Conservation (phyloP, 2,797 vertebrate genomes). For the Cynopterus sphinx region DNA sequence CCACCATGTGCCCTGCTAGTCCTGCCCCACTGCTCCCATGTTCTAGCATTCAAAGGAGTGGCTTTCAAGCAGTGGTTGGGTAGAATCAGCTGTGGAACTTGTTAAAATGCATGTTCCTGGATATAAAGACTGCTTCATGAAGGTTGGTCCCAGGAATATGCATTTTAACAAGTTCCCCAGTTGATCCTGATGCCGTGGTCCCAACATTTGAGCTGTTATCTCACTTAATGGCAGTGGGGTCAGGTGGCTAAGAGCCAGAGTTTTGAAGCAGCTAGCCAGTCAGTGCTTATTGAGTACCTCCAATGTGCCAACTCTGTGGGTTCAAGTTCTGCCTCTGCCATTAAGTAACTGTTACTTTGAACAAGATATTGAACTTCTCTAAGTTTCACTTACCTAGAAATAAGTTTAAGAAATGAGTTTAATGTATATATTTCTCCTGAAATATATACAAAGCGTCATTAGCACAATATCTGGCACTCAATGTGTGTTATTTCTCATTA, state of each 20-base stretch:
- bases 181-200: not conserved
- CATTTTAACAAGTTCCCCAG: not conserved
- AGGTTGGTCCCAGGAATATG: not conserved
- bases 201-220: not conserved
- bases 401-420: not conserved
- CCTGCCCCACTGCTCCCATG: not conserved
- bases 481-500: not conserved
- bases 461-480: not conserved
- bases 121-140: not conserved
- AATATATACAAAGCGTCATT: not conserved
- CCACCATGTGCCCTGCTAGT: not conserved
- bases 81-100: not conserved
- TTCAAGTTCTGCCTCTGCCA: not conserved
- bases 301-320: not conserved
- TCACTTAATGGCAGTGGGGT: not conserved
- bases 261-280: not conserved
- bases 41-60: not conserved
- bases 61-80: not conserved
- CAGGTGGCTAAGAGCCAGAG: not conserved
- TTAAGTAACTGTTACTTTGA: not conserved
- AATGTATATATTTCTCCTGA: not conserved
- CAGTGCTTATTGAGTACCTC: not conserved
- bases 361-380: not conserved
- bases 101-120: not conserved
- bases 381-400: not conserved